phyloP scores from a whole-genome alignment of 2,888 invertebrate species.

The Cryptosula pallasiana region DNA sequence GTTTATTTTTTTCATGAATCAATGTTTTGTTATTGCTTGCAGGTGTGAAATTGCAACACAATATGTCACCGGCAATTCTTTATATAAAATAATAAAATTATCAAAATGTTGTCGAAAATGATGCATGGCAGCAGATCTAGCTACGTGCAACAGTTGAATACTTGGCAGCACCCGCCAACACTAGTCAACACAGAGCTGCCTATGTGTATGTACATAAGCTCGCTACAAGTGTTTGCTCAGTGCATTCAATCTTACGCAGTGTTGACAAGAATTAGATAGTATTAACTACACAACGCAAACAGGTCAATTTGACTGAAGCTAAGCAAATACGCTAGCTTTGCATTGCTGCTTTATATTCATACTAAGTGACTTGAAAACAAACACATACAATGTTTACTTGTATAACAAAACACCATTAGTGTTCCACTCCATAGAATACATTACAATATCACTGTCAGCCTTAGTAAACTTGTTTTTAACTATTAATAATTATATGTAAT shows the following conservation, averaged over 20 bases:
- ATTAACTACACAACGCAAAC: constrained; percentile 17
- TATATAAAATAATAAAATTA: no score
- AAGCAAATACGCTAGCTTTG: neutral
- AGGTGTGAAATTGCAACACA: no score
- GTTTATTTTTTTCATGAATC: no score
- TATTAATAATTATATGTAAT: neutral
- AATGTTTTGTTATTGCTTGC: no score
- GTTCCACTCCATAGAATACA: neutral
- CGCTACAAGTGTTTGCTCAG: constrained; percentile 14
- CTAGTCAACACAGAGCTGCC: no score
- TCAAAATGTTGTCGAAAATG: no score
- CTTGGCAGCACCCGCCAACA: no score
- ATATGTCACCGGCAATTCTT: no score
- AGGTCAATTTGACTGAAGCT: constrained; percentile 22
- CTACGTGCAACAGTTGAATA: no score
- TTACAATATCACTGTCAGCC: neutral
- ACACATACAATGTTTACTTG: constrained; percentile 13
- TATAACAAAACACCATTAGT: constrained; percentile 18
- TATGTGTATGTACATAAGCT: constrained; percentile 19
- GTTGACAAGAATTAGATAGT: constrained; percentile 20
- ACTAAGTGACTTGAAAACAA: neutral
- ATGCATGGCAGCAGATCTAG: no score
- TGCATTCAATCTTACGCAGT: constrained; percentile 5
- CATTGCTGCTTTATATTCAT: neutral
- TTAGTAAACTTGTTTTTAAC: neutral